Conservation (phyloP, 2,888 invertebrate genomes). For the Psylliodes chrysocephalus region DNA sequence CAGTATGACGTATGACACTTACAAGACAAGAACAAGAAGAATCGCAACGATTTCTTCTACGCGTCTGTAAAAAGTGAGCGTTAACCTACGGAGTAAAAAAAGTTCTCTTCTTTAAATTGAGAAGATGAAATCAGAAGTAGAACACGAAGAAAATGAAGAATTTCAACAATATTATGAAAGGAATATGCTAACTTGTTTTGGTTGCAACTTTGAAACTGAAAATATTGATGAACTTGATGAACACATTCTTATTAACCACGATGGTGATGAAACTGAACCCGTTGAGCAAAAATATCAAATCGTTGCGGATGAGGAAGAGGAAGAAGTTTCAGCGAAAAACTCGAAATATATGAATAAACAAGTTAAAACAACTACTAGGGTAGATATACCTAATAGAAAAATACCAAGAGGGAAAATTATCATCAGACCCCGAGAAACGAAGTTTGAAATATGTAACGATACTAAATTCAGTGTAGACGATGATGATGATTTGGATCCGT, state of each 20-base stretch:
- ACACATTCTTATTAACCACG: slow-evolving; percentile 43
- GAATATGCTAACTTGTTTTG: slow-evolving; percentile 39
- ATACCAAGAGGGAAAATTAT: neutral
- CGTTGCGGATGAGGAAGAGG: slow-evolving; percentile 3
- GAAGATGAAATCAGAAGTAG: slow-evolving; percentile 23
- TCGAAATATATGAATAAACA: neutral
- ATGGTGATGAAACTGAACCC: slow-evolving; percentile 31
- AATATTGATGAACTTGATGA: slow-evolving; percentile 47
- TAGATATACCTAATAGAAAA: neutral
- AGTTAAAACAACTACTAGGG: neutral
- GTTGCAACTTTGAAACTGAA: slow-evolving; percentile 42
- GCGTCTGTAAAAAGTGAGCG: slow-evolving; percentile 20
- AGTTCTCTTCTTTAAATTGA: neutral
- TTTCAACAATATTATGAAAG: neutral
- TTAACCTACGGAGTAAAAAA: slow-evolving; percentile 24
- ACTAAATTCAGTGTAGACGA: neutral
- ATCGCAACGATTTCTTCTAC: slow-evolving; percentile 26
- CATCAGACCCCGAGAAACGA: neutral
- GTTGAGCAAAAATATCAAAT: slow-evolving; percentile 27
- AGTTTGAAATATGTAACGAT: slow-evolving; percentile 6
- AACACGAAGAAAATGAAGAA: slow-evolving; percentile 20
- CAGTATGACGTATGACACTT: slow-evolving; percentile 6
- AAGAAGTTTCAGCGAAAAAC: neutral
- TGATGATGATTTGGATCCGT: neutral
- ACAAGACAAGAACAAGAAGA: slow-evolving; percentile 1